Evolutionary conservation across 2,888 invertebrate species (phyloP), one percentile per base, ranked within the genome.

Genomic region (Brenthis hecate): DNA sequence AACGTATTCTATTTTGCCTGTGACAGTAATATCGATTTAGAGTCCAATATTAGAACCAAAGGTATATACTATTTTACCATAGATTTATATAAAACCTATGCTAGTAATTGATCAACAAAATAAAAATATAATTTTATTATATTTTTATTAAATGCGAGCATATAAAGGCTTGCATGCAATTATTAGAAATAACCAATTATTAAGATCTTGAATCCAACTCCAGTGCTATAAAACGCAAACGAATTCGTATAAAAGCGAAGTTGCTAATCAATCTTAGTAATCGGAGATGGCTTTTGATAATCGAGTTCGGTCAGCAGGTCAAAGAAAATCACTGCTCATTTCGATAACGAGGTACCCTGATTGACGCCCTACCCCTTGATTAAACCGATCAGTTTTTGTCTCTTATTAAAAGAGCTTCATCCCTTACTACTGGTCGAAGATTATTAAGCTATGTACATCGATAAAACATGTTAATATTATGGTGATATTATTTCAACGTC

Each of bases 341-440:
- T 81, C 81, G 80, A 82, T 90, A 91, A 92, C 90, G 90, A 91
- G 85, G 79, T 77, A 74, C 76, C 77, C 85, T 88, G 91, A 92
- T 88, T 91, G 91, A 89, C 88, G 86, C 85, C 79, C 81, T 76
- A 77, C 80, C 79, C 77, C 85, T 84, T 91, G 91, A 92, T 91
- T 91, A 88, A 88, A 87, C 86, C 88, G 89, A 90, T 89, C 88
- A 85, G 85, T 90, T 89, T 87, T 87, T 85, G 83, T 85, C 84
- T 80, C 84, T 85, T 85, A 87, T 86, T 83, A 86, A 88, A 86
- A 85, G 85, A 87, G 81, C 82, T 86, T 81, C 76, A 86, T 86
- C 84, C 84, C 77, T 82, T 81, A 86, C 81, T 83, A 79, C 78
- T 78, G 77, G 72, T 74, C 77, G 77, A 80, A 79, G 77, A 82